Evolutionary conservation across 2,797 vertebrate species (phyloP).

Genomic region (Enteromius mattozi): DNA sequence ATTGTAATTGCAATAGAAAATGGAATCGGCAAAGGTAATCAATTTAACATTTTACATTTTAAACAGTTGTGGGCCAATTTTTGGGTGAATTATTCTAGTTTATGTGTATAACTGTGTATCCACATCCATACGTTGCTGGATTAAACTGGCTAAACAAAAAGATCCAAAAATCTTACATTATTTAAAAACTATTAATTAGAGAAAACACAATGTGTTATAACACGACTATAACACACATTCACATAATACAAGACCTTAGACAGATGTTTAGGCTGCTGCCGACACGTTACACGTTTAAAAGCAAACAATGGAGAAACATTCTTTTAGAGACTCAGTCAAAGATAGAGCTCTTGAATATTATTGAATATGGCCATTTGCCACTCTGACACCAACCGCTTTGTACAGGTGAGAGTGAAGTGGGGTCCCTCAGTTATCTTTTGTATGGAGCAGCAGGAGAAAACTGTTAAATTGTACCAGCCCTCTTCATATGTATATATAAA

Average conservation of each 20-base stretch:
- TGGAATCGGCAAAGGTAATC: neutral
- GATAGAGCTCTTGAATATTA: conserved; percentile 33
- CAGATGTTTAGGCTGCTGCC: conserved; percentile 1
- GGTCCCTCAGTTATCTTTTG: conserved; percentile 69
- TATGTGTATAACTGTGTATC: neutral
- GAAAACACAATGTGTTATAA: neutral
- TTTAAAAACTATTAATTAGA: neutral
- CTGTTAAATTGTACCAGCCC: conserved; percentile 73
- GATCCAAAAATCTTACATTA: neutral
- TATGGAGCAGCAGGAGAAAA: conserved; percentile 72
- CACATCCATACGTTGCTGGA: too few relatives aligned
- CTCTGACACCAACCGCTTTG: conserved; percentile 60
- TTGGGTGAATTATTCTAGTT: neutral
- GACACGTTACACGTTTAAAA: conserved; percentile 40
- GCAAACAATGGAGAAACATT: conserved; percentile 56
- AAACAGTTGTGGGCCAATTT: neutral
- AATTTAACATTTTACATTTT: neutral
- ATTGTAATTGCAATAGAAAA: neutral
- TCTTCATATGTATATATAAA: conserved; percentile 76
- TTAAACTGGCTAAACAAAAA: neutral
- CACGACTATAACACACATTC: neutral
- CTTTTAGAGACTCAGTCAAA: conserved; percentile 42
- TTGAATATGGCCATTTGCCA: conserved; percentile 55
- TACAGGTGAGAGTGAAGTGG: conserved; percentile 69
- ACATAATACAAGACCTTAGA: neutral